These are phyloP conservation scores for Vulpes lagopus DNA, from an alignment of 2,113 vertebrate genomes.

Conservation along the genomic window DNA sequence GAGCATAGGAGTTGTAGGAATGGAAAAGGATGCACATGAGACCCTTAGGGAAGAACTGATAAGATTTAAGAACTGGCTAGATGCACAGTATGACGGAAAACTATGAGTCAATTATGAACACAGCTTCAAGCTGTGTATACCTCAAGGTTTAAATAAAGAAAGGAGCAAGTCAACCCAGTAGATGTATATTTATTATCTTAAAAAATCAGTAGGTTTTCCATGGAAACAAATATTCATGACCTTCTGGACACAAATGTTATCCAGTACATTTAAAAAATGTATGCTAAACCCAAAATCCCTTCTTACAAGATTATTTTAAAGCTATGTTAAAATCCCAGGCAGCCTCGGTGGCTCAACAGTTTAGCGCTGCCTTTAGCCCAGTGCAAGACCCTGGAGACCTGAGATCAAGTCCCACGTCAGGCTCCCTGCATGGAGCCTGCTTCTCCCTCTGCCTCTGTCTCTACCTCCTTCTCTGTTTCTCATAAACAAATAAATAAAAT, in stretches of 20 bases:
- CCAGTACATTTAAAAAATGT: conserved; percentile 52
- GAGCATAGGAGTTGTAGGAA: not conserved
- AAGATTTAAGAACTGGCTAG: conserved; percentile 65
- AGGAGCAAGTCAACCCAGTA: not conserved
- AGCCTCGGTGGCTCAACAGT: too few species aligned
- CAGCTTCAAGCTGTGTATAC: conserved; percentile 46
- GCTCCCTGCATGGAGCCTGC: too few species aligned
- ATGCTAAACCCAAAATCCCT: conserved; percentile 52
- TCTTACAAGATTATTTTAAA: conserved; percentile 46
- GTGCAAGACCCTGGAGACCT: too few species aligned
- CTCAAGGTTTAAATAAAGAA: conserved; percentile 32
- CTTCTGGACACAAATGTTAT: conserved; percentile 55
- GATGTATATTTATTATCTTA: conserved; percentile 36
- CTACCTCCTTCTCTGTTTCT: too few species aligned
- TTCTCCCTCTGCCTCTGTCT: too few species aligned
- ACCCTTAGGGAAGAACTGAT: conserved; percentile 45
- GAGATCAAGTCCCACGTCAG: too few species aligned
- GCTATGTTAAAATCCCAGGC: not conserved
- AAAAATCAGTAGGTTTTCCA: conserved; percentile 45
- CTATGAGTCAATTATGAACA: conserved; percentile 52
- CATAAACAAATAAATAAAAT: too few species aligned
- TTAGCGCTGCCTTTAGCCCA: too few species aligned
- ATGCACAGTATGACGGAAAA: conserved; percentile 39
- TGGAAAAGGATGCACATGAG: not conserved
- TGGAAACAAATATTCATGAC: conserved; percentile 38